Base-by-base conservation (phyloP, 2,888 invertebrate species). In the Monopis laevigella region DNA sequence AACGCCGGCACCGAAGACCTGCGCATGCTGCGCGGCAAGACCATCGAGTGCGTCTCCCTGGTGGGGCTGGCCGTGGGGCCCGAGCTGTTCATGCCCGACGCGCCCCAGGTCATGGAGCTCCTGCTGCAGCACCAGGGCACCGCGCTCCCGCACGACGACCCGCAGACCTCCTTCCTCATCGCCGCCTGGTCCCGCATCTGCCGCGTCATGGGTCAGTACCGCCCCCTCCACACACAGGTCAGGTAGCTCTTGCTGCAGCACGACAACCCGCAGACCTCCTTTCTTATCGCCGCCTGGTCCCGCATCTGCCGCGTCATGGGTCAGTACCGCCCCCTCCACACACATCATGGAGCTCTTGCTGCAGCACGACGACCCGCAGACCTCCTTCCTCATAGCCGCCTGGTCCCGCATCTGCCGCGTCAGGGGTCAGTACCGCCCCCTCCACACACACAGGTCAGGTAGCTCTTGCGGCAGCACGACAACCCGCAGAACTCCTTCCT, bases 181-280 rank as follows among this genome's bases (percentile, higher is more conserved):
- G 96, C 97, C 0, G 98, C 98, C 1, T 99, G 99, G 99, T 96
- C 98, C 0, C 87, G 99, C 50, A 97, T 99, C 72, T 99, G 99
- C 78, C 96, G 96, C 73, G 92, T 97, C 55, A 83, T 97, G 68
- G 80, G 81, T 81, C 14, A 43, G 42, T 44, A n/a, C n/a, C n/a
- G n/a, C n/a, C n/a, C n/a, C n/a, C n/a, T n/a, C n/a, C n/a, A n/a
- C n/a, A n/a, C n/a, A n/a, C n/a, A n/a, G n/a, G n/a, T n/a, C n/a
- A n/a, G n/a, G n/a, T n/a, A n/a, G n/a, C n/a, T n/a, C n/a, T n/a
- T n/a, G 55, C 70, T 96, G 48, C 89, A 93, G 0, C 96, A 96
- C 46, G 98, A 98, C 61, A 98, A 98, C 74, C 97, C 97, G 1
- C 97, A 97, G 74, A 92, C 97, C 16, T 95, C 96, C 8, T 99